These are phyloP conservation scores for Sclerurus mexicanus DNA, from an alignment of 2,113 vertebrate species.

Conservation along the genomic window DNA sequence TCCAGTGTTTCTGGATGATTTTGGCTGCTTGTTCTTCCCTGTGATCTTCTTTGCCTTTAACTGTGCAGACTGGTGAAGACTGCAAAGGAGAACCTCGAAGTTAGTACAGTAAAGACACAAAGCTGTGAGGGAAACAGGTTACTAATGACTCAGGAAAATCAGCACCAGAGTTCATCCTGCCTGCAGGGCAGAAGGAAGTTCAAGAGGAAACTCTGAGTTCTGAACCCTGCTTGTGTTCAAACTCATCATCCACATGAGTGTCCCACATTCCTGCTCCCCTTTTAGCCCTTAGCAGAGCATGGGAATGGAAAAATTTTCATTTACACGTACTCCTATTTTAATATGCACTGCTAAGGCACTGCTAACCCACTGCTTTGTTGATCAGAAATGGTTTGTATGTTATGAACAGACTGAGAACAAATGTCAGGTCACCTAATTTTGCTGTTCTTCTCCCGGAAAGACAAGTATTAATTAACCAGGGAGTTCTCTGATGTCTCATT, in stretches of 20 bases:
- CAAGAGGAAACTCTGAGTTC: not conserved
- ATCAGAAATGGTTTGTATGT: not conserved
- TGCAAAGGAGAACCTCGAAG: not conserved
- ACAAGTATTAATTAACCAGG: not conserved
- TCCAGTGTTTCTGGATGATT: slow-evolving; percentile 81
- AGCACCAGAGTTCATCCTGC: not conserved
- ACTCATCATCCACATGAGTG: not conserved
- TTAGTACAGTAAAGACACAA: not conserved
- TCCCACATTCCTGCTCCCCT: not conserved
- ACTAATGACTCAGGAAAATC: not conserved
- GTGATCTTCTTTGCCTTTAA: not conserved
- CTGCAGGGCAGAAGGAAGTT: not conserved
- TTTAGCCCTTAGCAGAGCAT: not conserved
- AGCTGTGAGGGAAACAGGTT: not conserved
- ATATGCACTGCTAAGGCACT: not conserved
- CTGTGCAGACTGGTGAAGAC: not conserved
- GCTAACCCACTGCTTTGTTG: not conserved
- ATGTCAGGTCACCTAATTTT: not conserved
- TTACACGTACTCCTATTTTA: not conserved
- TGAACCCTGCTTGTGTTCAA: not conserved
- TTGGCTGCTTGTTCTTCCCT: slow-evolving; percentile 71
- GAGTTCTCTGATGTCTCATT: not conserved
- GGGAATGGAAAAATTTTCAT: not conserved
- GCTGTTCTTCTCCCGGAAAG: not conserved
- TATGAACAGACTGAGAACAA: not conserved